Evolutionary conservation across 2,888 invertebrate species (phyloP), one percentile per base, ranked within the genome.

Genomic region (Penaeus monodon): DNA sequence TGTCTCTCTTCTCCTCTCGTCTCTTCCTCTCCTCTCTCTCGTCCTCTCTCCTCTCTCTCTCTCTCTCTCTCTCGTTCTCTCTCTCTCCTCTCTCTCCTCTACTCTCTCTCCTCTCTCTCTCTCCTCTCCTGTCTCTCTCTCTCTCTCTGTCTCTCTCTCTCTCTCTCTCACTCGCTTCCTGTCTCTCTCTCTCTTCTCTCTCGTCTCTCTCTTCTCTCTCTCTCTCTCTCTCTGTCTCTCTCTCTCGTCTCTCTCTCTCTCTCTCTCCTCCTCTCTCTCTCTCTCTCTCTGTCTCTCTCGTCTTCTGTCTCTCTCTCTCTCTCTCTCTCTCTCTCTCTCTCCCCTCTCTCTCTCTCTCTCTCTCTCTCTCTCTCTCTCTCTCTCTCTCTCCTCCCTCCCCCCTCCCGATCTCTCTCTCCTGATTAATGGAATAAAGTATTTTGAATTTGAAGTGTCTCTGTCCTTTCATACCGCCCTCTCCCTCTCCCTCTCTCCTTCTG

Each of bases 21-120:
- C 70, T 70, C 70, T 70, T 14, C 10, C 70, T 70, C 70, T 70
- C 70, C 27, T 68, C 68, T 27, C 12, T 68, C 68, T 68, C n/a
- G 17, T 27, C n/a, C 27, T 68, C n/a, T 68, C n/a, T 27, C 27
- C n/a, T 27, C 1, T 68, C 10, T n/a, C 27, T 68, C 68, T 27
- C 12, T 68, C 68, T 68, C n/a, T 27, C n/a, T 27, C 27, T 20
- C n/a, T 68, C n/a, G 10, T 24, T n/a, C n/a, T 68, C 8, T 27
- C 27, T 68, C n/a, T 68, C n/a, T 27, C 27, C n/a, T 27, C 1
- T 68, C 10, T n/a, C 27, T 68, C 68, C 10, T 68, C n/a, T 68
- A n/a, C n/a, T 27, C 27, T 29, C 0, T 29, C 17, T 70, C 22
- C 27, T 70, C 17, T 70, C n/a, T 70, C 63, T 77, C 17, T 24